Evolutionary conservation across 1,140 invertebrate species (phyloP).

Genomic region (Drosophila trapezifrons): DNA sequence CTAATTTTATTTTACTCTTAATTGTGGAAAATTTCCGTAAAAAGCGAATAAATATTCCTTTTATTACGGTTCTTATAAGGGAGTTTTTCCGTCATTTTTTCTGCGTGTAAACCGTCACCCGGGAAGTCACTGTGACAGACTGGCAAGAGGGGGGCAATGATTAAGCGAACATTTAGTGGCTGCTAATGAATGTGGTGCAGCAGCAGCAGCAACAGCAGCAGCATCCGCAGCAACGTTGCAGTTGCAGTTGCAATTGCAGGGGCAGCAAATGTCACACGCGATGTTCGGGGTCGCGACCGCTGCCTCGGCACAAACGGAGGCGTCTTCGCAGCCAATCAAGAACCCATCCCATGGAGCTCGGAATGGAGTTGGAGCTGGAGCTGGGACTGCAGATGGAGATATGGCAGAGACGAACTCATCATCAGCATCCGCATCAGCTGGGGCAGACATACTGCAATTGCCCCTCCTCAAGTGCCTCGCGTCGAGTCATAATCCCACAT

Average conservation of each 20-base stretch:
- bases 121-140: constrained; percentile 58
- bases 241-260: constrained; percentile 43
- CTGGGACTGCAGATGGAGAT: constrained; percentile 13
- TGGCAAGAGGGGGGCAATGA: constrained; percentile 53
- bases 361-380: constrained; percentile 10
- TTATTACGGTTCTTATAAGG: no score
- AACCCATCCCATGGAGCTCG: constrained; percentile 27
- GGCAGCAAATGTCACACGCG: constrained; percentile 77
- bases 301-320: constrained; percentile 53
- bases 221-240: constrained; percentile 10
- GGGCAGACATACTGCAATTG: constrained; percentile 59
- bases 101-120: constrained; percentile 29
- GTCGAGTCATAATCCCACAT: constrained; percentile 78
- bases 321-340: constrained; percentile 66
- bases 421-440: constrained; percentile 32
- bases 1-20: not conserved
- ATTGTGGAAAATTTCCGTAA: not conserved
- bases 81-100: not conserved
- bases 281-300: constrained; percentile 73
- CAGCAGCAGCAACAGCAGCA: constrained; percentile 22
- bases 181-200: constrained; percentile 82
- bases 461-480: constrained; percentile 56
- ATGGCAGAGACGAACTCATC: constrained; percentile 32
- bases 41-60: no score
- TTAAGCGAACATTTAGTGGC: constrained; percentile 80